Evolutionary conservation across 2,113 vertebrate genomes (phyloP).

Genomic region (Sterna hirundo): DNA sequence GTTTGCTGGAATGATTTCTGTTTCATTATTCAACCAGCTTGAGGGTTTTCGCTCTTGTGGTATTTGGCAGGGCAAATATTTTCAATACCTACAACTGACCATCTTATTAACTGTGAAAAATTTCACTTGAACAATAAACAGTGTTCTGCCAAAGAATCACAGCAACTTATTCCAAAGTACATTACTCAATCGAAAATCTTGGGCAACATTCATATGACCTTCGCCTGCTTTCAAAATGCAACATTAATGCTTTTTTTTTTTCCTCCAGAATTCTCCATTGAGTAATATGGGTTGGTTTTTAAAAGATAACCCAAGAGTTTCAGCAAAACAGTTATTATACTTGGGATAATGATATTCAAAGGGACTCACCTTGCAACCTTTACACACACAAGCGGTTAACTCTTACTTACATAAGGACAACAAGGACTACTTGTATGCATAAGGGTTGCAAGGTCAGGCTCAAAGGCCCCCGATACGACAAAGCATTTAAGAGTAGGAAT

Average conservation of each 20-base stretch:
- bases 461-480: background rate
- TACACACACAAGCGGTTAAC: background rate
- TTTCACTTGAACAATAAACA: conserved; percentile 48
- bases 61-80: conserved; percentile 60
- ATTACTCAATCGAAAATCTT: conserved; percentile 46
- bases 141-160: conserved; percentile 38
- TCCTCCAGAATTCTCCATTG: background rate
- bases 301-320: conserved; percentile 32
- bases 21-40: conserved; percentile 24
- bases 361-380: conserved; percentile 25
- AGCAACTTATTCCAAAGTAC: conserved; percentile 47
- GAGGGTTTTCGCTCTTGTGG: conserved; percentile 8
- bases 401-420: background rate
- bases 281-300: conserved; percentile 23
- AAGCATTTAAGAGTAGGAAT: conserved; percentile 11
- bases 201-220: conserved; percentile 46
- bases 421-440: background rate
- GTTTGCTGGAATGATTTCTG: background rate
- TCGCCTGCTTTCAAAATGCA: conserved; percentile 34
- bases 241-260: conserved; percentile 14
- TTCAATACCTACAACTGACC: conserved; percentile 45
- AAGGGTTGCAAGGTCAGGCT: conserved; percentile 12
- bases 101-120: conserved; percentile 62
- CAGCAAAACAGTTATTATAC: conserved; percentile 13
- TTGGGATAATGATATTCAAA: conserved; percentile 41